Conservation (phyloP, 2,888 invertebrate genomes). For the Eupithecia insigniata region DNA sequence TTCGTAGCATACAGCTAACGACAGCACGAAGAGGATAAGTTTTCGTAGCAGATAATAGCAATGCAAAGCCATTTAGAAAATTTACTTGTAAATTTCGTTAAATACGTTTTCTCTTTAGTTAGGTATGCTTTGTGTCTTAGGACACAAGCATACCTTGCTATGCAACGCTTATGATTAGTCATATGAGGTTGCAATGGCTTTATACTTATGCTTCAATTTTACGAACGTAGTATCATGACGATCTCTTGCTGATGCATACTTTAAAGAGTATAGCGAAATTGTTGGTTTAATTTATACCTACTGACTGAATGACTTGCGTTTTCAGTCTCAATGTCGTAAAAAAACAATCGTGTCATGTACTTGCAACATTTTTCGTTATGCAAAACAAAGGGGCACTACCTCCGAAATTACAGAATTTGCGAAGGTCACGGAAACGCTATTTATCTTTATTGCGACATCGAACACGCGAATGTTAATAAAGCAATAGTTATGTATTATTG, state of each 20-base stretch:
- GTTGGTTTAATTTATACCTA: background rate
- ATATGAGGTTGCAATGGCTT: too few relatives aligned
- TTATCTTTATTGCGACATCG: slow-evolving; percentile 70
- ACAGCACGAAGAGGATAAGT: too few relatives aligned
- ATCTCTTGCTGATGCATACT: background rate
- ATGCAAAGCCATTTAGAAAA: too few relatives aligned
- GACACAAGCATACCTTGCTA: too few relatives aligned
- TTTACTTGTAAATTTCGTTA: too few relatives aligned
- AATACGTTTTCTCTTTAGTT: too few relatives aligned
- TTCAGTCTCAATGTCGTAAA: background rate
- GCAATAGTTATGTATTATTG: slow-evolving; percentile 49
- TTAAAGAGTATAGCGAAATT: background rate
- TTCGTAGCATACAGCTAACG: too few relatives aligned
- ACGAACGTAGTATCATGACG: background rate
- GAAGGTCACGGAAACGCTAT: slow-evolving; percentile 76
- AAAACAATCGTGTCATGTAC: slow-evolving; percentile 7
- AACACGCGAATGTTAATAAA: slow-evolving; percentile 66
- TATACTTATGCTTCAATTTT: too few relatives aligned
- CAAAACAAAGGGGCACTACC: slow-evolving; percentile 29
- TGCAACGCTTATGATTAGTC: too few relatives aligned
- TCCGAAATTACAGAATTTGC: slow-evolving; percentile 49
- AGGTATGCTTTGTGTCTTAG: too few relatives aligned
- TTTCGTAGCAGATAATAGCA: too few relatives aligned
- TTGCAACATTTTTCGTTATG: slow-evolving; percentile 17
- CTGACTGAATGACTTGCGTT: background rate